Evolutionary conservation across 2,113 vertebrate genomes (phyloP).

Genomic region (Nothobranchius furzeri): DNA sequence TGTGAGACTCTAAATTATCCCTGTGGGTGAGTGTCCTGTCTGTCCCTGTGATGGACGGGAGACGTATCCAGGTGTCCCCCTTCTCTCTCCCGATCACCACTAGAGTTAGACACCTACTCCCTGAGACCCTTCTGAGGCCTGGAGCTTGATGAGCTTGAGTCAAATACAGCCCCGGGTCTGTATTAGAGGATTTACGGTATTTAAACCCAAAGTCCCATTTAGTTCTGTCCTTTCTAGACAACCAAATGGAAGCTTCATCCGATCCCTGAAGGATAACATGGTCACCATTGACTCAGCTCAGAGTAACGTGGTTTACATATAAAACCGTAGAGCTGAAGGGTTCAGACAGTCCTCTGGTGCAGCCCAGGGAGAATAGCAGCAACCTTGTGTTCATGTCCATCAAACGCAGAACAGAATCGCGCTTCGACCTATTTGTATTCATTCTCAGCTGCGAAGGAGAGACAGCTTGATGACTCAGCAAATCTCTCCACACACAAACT

Average conservation of each 20-base stretch:
- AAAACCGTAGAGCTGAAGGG: neutral
- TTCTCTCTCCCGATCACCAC: too few relatives aligned
- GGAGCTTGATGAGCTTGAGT: too few relatives aligned
- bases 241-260: neutral
- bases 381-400: conserved; percentile 36
- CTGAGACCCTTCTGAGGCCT: too few relatives aligned
- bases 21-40: too few relatives aligned
- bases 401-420: conserved; percentile 31
- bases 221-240: neutral
- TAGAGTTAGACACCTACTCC: too few relatives aligned
- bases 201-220: neutral
- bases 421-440: conserved; percentile 63
- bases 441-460: conserved; percentile 46
- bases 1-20: too few relatives aligned
- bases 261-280: neutral
- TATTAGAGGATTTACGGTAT: too few relatives aligned
- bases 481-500: conserved; percentile 51
- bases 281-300: neutral
- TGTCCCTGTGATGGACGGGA: too few relatives aligned
- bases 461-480: conserved; percentile 72
- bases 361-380: conserved; percentile 12
- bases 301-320: conserved; percentile 11
- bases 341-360: conserved; percentile 16
- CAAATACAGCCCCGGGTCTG: too few relatives aligned
- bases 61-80: too few relatives aligned